A percentile compares a stretch with the other conserved stretches of the same genome.
phyloP scores from a whole-genome alignment of 2,113 vertebrate genomes.

The Archocentrus centrarchus region DNA sequence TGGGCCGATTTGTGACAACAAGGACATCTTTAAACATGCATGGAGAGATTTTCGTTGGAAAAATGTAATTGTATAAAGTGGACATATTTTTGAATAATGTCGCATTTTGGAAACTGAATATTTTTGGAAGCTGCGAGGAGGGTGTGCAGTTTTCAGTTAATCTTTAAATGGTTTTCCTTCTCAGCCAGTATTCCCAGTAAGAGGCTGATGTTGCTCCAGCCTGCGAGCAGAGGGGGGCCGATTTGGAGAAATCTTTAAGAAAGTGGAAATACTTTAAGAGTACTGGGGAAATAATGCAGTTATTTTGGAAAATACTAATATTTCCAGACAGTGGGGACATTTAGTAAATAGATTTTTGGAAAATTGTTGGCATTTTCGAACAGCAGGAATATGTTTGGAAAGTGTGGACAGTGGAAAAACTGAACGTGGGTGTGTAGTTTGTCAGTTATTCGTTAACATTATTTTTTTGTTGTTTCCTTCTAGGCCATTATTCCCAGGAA shows the following conservation, averaged over 20 bases:
- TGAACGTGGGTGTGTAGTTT: no score
- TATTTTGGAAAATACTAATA: no score
- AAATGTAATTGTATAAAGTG: background rate
- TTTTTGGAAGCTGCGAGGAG: background rate
- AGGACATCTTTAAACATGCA: accelerated
- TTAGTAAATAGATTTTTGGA: no score
- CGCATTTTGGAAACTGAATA: background rate
- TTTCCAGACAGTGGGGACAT: no score
- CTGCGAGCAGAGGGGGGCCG: no score
- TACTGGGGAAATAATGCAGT: no score
- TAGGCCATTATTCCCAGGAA: background rate
- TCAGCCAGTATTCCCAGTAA: no score
- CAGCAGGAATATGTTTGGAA: background rate
- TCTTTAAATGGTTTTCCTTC: no score
- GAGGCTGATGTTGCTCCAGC: no score
- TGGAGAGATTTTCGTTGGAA: accelerated
- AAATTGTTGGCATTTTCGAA: accelerated
- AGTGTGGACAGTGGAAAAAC: no score
- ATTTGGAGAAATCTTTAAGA: no score
- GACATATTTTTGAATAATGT: background rate
- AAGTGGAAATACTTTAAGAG: background rate
- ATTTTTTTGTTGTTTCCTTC: accelerated
- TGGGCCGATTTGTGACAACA: background rate
- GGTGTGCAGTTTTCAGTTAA: background rate
- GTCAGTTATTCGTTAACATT: background rate